These are phyloP conservation scores for Choloepus didactylus DNA, from an alignment of 2,797 vertebrate genomes.

Conservation along the genomic window DNA sequence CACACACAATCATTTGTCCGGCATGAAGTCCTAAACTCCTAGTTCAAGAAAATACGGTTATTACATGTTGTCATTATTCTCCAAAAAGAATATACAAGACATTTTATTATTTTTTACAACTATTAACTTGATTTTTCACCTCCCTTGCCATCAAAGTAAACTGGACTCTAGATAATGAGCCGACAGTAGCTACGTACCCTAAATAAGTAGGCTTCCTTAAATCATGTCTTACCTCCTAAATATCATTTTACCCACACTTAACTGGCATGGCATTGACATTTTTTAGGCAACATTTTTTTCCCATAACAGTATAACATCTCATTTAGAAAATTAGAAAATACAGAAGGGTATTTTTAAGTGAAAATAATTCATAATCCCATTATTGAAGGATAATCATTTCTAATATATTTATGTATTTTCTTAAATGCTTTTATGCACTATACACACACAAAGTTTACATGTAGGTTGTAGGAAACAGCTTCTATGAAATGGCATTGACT, in stretches of 20 bases:
- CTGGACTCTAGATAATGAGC: neutral
- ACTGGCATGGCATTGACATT: neutral
- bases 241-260: neutral
- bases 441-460: neutral
- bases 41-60: neutral
- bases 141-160: constrained; percentile 41
- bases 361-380: constrained; percentile 41
- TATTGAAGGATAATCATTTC: neutral
- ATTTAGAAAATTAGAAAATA: constrained; percentile 43
- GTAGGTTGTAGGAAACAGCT: neutral
- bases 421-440: neutral
- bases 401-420: neutral
- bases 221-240: neutral
- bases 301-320: neutral
- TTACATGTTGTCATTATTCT: neutral
- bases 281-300: neutral
- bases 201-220: neutral
- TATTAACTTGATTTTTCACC: constrained; percentile 1
- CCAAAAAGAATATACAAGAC: neutral
- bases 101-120: neutral
- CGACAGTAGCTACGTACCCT: neutral
- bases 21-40: neutral
- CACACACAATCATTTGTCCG: neutral
- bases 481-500: neutral
- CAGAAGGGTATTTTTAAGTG: neutral